phyloP scores from a whole-genome alignment of 1,140 invertebrate species.

The Bilobella aurantiaca region DNA sequence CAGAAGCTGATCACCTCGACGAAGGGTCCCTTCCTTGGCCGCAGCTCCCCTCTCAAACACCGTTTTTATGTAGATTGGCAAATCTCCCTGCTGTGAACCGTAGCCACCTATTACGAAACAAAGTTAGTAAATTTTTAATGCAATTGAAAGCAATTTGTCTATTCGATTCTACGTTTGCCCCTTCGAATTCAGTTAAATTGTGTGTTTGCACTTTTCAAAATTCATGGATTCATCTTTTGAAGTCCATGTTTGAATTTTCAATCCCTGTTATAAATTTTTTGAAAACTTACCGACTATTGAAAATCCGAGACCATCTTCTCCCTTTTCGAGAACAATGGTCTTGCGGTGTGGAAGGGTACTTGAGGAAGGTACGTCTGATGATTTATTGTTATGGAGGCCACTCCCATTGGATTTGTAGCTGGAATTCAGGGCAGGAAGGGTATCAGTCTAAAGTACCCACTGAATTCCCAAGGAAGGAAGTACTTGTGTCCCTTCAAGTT shows the following conservation, averaged over 20 bases:
- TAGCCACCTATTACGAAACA: conserved; percentile 44
- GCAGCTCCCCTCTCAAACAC: conserved; percentile 66
- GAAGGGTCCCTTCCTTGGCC: conserved; percentile 53
- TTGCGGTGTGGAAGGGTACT: conserved; percentile 26
- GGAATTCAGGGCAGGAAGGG: too few relatives aligned
- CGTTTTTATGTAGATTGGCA: conserved; percentile 73
- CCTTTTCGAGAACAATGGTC: conserved; percentile 55
- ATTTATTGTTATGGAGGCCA: background rate
- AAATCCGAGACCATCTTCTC: conserved; percentile 63
- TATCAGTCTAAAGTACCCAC: too few relatives aligned
- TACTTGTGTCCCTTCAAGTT: background rate
- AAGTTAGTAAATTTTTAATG: background rate
- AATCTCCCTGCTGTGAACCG: conserved; percentile 57
- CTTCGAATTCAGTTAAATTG: background rate
- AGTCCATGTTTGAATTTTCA: too few relatives aligned
- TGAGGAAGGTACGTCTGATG: background rate
- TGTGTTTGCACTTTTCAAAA: too few relatives aligned
- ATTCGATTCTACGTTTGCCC: too few relatives aligned
- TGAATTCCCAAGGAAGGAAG: too few relatives aligned
- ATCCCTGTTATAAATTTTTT: too few relatives aligned
- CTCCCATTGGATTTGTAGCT: background rate
- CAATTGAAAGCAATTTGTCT: too few relatives aligned
- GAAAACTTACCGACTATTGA: conserved; percentile 55
- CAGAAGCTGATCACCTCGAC: conserved; percentile 51
- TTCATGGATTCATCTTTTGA: too few relatives aligned